Base-by-base conservation (phyloP, 2,888 invertebrate genomes). In the Hoplodrina blanda region DNA sequence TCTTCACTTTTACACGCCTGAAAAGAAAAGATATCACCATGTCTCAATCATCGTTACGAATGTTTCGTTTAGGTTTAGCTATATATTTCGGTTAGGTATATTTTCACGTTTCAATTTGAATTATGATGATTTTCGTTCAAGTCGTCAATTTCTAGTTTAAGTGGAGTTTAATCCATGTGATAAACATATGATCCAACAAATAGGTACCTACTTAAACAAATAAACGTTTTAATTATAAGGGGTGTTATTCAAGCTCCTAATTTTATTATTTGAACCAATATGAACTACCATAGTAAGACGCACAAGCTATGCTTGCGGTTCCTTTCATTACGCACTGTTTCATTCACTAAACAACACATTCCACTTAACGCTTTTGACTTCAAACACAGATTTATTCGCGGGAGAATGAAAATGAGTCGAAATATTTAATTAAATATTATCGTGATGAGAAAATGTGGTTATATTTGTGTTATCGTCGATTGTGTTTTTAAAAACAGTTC, bases 11-110 rank as follows among this genome's bases (percentile, higher is more conserved):
- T 33, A 46, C 25, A 53, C 30, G 11, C 49, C 30, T 4, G 8
- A 50, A 69, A 66, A 74, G 20, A 74, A 50, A 52, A 56, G 20
- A 49, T 64, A 37, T 63, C 20, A n/a, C 30, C 30, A 11, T 55
- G 33, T 75, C 15, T 75, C 33, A 56, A 71, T 75, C 17, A 25
- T 44, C 13, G 17, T 33, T 44, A 50, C 6, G 19, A 19, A 15
- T 52, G 15, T 50, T 20, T 50, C 50, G 15, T 19, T 19, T 20
- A 17, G 46, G 11, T 46, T 46, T 17, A 19, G 15, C 13, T 50
- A 2, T 13, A n/a, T n/a, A n/a, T n/a, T n/a, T n/a, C n/a, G n/a
- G 30, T n/a, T 7, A 44, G 13, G 13, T 44, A 44, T 44, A 44
- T 11, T 13, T 44, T 44, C 11, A 11, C 44, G 11, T 44, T 44